Conservation (phyloP, 2,797 vertebrate species). For the Bufotes viridis region DNA sequence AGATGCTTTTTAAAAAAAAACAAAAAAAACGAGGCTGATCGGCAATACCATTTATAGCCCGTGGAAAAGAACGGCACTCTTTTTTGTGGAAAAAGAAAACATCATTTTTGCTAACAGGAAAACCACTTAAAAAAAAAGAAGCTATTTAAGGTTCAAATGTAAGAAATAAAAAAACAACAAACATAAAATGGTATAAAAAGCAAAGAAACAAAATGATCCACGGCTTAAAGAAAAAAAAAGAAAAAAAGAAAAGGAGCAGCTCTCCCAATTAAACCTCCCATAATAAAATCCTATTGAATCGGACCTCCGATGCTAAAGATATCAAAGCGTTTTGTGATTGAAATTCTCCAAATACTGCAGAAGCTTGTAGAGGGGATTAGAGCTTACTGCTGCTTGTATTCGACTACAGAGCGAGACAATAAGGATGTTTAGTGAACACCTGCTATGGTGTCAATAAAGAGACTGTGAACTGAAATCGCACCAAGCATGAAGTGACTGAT, state of each 20-base stretch:
- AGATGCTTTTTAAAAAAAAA: no score
- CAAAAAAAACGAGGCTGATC: no score
- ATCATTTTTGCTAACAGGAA: no score
- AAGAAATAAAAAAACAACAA: not conserved
- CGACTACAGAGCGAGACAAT: conserved; percentile 67
- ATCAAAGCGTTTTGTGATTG: conserved; percentile 64
- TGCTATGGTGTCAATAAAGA: conserved; percentile 76
- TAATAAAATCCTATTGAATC: conserved; percentile 50
- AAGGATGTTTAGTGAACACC: conserved; percentile 73
- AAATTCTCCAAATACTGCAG: conserved; percentile 62
- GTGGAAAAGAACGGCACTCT: no score
- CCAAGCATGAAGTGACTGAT: conserved; percentile 69
- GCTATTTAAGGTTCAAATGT: not conserved
- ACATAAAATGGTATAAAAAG: not conserved
- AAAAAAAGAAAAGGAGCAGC: conserved; percentile 38
- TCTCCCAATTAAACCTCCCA: conserved; percentile 55
- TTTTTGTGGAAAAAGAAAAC: no score
- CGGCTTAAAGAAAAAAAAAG: not conserved
- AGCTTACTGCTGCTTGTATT: conserved; percentile 55
- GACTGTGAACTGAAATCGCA: conserved; percentile 70
- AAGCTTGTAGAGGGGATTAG: conserved; percentile 68
- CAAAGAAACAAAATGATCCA: not conserved
- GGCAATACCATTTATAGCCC: no score
- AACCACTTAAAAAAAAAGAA: no score
- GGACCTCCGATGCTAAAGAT: conserved; percentile 54